These are phyloP conservation scores for Geotrypetes seraphini DNA, from an alignment of 2,797 vertebrate species.

Conservation along the genomic window DNA sequence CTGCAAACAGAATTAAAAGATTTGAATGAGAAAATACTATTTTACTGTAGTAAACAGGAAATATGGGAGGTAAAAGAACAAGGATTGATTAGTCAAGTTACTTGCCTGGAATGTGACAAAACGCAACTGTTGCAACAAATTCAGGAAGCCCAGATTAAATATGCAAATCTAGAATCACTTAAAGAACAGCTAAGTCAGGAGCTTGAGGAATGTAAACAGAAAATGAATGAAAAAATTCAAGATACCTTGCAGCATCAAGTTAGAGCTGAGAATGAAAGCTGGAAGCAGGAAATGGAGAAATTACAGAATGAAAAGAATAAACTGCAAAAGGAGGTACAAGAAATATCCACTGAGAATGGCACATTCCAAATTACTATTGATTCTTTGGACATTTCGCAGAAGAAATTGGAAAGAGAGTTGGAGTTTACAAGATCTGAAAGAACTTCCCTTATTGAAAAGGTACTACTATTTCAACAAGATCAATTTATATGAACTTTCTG, in stretches of 20 bases:
- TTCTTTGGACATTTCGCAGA: constrained; percentile 39
- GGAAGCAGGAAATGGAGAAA: constrained; percentile 35
- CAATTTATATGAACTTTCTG: too few relatives aligned
- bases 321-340: constrained; percentile 38
- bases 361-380: constrained; percentile 19
- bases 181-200: constrained; percentile 33
- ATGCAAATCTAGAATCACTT: constrained; percentile 21
- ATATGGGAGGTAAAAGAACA: constrained; percentile 36
- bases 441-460: constrained; percentile 54
- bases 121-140: constrained; percentile 33
- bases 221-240: constrained; percentile 34
- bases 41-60: constrained; percentile 32
- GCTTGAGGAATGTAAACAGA: constrained; percentile 25
- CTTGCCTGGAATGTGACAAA: constrained; percentile 41
- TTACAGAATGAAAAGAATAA: constrained; percentile 32
- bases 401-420: constrained; percentile 46
- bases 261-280: constrained; percentile 32
- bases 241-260: constrained; percentile 29
- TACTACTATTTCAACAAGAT: too few relatives aligned
- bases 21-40: constrained; percentile 34
- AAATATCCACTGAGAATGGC: constrained; percentile 24
- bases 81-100: constrained; percentile 29
- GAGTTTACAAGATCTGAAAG: constrained; percentile 39
- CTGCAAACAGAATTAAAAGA: constrained; percentile 52
- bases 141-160: constrained; percentile 43